Percentiles rank a stretch among this genome's conserved stretches.
phyloP scores from a whole-genome alignment of 37 sponge, comb jelly and placozoan genomes.

The Axinella damicornis region DNA sequence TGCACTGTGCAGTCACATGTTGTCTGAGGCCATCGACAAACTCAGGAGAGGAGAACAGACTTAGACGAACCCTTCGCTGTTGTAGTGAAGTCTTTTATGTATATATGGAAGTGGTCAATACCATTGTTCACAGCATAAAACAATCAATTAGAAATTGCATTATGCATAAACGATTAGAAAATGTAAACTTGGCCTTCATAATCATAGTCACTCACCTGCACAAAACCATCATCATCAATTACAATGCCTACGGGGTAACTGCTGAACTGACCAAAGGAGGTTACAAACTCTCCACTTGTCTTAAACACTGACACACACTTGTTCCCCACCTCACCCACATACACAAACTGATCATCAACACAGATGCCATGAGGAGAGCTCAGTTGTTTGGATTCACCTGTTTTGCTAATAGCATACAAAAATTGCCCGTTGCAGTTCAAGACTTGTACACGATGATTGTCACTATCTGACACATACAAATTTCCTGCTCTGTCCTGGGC shows the following conservation, averaged over 20 bases:
- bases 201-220: background rate
- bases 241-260: background rate
- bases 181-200: no score
- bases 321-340: background rate
- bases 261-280: slow-evolving; percentile 11
- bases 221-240: slow-evolving; percentile 31
- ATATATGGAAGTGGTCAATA: no score
- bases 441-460: background rate
- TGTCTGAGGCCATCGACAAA: slow-evolving; percentile 83
- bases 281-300: slow-evolving; percentile 1
- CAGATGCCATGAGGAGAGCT: background rate
- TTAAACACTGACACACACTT: background rate
- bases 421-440: background rate
- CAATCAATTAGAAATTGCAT: no score
- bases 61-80: no score
- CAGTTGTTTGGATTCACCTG: background rate
- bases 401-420: background rate
- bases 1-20: slow-evolving; percentile 94
- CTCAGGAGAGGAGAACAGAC: slow-evolving; percentile 50
- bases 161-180: no score
- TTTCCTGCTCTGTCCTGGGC: slow-evolving; percentile 12
- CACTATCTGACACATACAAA: slow-evolving; percentile 19
- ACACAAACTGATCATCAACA: slow-evolving; percentile 1
- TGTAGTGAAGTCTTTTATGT: no score
- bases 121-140: no score